A percentile compares a stretch with the other conserved stretches of the same genome.
Evolutionary conservation across 1,140 invertebrate genomes (phyloP).

Genomic region (Drosophila parvula): DNA sequence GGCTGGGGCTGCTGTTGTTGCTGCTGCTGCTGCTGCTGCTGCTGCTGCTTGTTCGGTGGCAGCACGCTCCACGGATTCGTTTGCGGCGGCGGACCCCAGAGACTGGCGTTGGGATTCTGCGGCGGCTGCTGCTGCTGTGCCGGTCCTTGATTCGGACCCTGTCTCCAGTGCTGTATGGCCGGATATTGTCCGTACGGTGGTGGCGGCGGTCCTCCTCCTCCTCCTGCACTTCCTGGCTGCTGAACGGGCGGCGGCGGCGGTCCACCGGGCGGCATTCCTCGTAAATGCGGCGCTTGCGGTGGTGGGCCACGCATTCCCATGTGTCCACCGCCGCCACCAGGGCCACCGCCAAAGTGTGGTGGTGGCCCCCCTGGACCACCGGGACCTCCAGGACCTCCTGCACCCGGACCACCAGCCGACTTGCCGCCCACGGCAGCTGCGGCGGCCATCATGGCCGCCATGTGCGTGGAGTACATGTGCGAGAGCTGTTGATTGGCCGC

Average conservation of each 20-base stretch:
- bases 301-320: conserved; percentile 74
- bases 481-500: conserved; percentile 66
- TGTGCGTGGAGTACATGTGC: conserved; percentile 69
- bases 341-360: conserved; percentile 65
- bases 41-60: conserved; percentile 68
- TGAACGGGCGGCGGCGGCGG: conserved; percentile 32
- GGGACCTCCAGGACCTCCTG: conserved; percentile 30
- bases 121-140: conserved; percentile 49
- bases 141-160: conserved; percentile 41
- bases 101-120: conserved; percentile 80
- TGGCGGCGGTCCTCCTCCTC: conserved; percentile 54
- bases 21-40: conserved; percentile 38
- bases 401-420: conserved; percentile 55
- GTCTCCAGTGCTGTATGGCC: conserved; percentile 71
- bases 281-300: conserved; percentile 63
- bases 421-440: conserved; percentile 59
- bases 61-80: conserved; percentile 82
- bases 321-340: conserved; percentile 46
- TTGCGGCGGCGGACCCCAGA: conserved; percentile 81
- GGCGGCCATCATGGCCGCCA: conserved; percentile 74
- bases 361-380: conserved; percentile 45
- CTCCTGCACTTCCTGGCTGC: conserved; percentile 22
- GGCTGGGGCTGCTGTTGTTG: conserved; percentile 43
- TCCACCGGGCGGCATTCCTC: conserved; percentile 47
- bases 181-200: conserved; percentile 68